Evolutionary conservation across 2,113 vertebrate genomes (phyloP).

Genomic region (Scatophagus argus): DNA sequence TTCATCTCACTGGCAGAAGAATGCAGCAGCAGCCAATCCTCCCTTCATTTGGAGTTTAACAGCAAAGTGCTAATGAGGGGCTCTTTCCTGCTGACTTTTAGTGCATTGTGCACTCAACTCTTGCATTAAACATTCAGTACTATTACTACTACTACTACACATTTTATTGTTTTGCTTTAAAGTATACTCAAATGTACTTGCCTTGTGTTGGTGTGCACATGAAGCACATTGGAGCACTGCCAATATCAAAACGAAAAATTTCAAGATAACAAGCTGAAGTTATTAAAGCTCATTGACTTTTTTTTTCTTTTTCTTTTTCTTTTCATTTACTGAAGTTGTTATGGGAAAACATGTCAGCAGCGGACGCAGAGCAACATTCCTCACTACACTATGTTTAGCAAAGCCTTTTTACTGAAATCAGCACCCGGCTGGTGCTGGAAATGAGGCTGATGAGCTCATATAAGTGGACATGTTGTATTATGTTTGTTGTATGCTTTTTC

Average conservation of each 20-base stretch:
- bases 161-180: background rate
- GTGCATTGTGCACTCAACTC: background rate
- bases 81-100: slow-evolving; percentile 21
- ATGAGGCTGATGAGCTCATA: too few relatives aligned
- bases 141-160: too few relatives aligned
- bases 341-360: background rate
- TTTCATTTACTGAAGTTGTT: background rate
- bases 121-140: background rate
- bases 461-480: too few relatives aligned
- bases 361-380: background rate
- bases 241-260: background rate
- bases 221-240: background rate
- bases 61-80: slow-evolving; percentile 2
- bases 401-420: too few relatives aligned
- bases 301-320: too few relatives aligned
- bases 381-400: too few relatives aligned
- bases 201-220: background rate
- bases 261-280: background rate
- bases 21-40: slow-evolving; percentile 36
- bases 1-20: slow-evolving; percentile 52
- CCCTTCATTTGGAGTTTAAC: slow-evolving; percentile 3
- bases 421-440: too few relatives aligned
- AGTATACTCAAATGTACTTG: background rate
- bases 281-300: background rate
- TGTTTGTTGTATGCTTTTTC: too few relatives aligned